Percentiles rank a stretch among this genome's conserved stretches.
Conservation (phyloP, 2,113 vertebrate species). For the Xiphophorus couchianus region DNA sequence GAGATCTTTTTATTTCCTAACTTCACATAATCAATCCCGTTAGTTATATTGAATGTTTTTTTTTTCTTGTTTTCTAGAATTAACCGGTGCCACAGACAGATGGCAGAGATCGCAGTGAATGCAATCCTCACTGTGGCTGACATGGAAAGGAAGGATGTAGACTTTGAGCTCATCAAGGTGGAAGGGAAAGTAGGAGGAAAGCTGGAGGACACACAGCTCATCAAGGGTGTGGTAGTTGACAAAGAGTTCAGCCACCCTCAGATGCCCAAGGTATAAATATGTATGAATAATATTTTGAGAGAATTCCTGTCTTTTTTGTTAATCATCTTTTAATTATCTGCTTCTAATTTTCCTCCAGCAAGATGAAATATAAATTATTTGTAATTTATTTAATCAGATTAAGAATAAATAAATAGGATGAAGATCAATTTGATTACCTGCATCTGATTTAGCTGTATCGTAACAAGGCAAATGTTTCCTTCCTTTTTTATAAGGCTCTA, state of each 20-base stretch:
- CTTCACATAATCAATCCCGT: neutral
- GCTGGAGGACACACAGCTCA: slow-evolving; percentile 94
- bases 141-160: slow-evolving; percentile 96
- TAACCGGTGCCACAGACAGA: slow-evolving; percentile 97
- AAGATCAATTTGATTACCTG: neutral
- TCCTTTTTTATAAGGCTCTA: slow-evolving; percentile 77
- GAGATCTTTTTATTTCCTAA: neutral
- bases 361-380: neutral
- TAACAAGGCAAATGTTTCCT: neutral
- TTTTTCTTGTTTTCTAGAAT: slow-evolving; percentile 79
- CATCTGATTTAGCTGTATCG: neutral
- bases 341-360: neutral
- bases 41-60: neutral
- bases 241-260: slow-evolving; percentile 99
- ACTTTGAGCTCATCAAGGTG: slow-evolving; percentile 98
- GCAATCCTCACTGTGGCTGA: slow-evolving; percentile 94
- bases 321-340: neutral
- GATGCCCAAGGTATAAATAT: slow-evolving; percentile 91
- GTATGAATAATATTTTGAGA: neutral
- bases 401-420: neutral
- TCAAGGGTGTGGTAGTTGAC: slow-evolving; percentile 96
- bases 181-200: slow-evolving; percentile 98
- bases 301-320: neutral
- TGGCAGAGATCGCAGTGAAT: slow-evolving; percentile 98
- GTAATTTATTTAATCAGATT: neutral